These are phyloP conservation scores for Triplophysa rosa DNA, from an alignment of 2,113 vertebrate species.

Conservation along the genomic window DNA sequence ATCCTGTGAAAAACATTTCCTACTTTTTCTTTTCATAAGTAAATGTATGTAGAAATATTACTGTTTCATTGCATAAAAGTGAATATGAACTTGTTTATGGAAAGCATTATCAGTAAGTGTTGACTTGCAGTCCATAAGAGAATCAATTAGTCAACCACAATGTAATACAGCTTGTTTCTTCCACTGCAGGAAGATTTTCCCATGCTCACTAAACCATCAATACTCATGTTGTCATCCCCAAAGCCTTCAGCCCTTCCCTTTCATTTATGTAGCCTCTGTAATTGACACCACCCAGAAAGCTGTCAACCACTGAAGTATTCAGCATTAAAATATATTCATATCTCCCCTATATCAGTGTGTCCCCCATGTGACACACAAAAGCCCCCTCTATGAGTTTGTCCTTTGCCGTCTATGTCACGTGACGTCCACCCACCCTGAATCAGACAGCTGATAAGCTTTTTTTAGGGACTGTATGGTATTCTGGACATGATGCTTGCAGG, in stretches of 20 bases:
- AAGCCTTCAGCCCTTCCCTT: conserved; percentile 33
- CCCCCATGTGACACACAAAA: conserved; percentile 50
- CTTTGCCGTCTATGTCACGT: conserved; percentile 22
- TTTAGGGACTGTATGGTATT: conserved; percentile 43
- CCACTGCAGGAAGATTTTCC: not conserved
- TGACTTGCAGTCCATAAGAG: not conserved
- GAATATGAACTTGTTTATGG: no score
- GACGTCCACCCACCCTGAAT: conserved; percentile 28
- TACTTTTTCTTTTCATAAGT: no score
- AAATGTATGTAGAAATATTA: no score
- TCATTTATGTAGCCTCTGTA: conserved; percentile 44
- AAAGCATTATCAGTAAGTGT: no score
- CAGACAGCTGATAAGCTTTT: conserved; percentile 52
- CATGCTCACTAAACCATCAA: conserved; percentile 17
- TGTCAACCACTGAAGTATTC: conserved; percentile 44
- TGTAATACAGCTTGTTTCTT: not conserved
- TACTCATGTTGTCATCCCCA: conserved; percentile 32
- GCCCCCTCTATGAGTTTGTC: conserved; percentile 36
- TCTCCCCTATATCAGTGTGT: conserved; percentile 18
- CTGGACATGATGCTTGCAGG: conserved; percentile 45
- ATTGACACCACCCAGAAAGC: conserved; percentile 33
- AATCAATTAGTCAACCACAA: not conserved
- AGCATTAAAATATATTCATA: conserved; percentile 44
- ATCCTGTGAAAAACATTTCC: no score
- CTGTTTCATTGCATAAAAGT: no score